Base-by-base conservation (phyloP, 2,888 invertebrate genomes). In the Blera fallax region DNA sequence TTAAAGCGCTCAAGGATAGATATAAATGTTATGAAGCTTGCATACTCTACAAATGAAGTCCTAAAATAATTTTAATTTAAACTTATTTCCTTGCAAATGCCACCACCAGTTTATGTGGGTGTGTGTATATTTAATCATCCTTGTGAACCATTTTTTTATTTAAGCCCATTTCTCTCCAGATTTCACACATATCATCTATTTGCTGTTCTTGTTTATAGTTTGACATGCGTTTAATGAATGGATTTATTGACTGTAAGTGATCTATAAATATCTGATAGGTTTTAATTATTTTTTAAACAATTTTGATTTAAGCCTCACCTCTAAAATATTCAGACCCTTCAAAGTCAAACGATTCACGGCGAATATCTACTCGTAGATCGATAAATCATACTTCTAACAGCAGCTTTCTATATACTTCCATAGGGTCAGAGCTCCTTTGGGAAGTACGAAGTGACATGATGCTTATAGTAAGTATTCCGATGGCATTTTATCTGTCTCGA, bases 391-490 rank as follows among this genome's bases (percentile, higher is more conserved):
- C 95, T 94, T 93, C 90, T 95, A 95, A 89, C 96, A n/a, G n/a
- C n/a, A n/a, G n/a, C n/a, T n/a, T n/a, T n/a, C n/a, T n/a, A n/a
- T n/a, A n/a, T n/a, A n/a, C n/a, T n/a, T n/a, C n/a, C n/a, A n/a
- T n/a, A n/a, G n/a, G n/a, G n/a, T n/a, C n/a, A n/a, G n/a, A n/a
- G n/a, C n/a, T n/a, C n/a, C n/a, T 94, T 87, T 94, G 94, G 34
- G 96, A 3, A 97, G 92, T 96, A 96, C 0, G 96, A 96, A 65
- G 96, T 94, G 0, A 94, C 93, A 89, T 96, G 95, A 89, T 95
- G n/a, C n/a, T n/a, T n/a, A n/a, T n/a, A n/a, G n/a, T 94, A 89
- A 95, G 96, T 29, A 88, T 18, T 94, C 91, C 0, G 90, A 89
- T 0, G 94, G 94, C 60, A 95, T 87, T 24, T 92, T 90, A 0